Evolutionary conservation across 2,888 invertebrate species (phyloP).

Genomic region (Rhamnusium bicolor): DNA sequence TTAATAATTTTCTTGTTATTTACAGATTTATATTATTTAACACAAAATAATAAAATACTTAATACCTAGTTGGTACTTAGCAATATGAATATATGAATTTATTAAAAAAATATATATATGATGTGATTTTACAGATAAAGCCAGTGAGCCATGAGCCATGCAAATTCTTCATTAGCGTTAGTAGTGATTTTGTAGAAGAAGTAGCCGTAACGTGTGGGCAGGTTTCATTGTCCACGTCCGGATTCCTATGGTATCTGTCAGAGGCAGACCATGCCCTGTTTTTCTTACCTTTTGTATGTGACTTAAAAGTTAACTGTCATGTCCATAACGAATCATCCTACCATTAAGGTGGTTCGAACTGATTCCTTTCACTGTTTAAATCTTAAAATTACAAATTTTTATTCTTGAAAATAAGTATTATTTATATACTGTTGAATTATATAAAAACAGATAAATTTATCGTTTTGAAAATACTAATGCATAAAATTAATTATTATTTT

Average conservation of each 20-base stretch:
- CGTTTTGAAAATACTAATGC: too few species aligned
- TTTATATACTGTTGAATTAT: too few species aligned
- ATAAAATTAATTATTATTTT: too few species aligned
- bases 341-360: not conserved
- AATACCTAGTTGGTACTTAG: too few species aligned
- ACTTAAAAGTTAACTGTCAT: not conserved
- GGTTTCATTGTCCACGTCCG: slow-evolving; percentile 38
- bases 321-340: not conserved
- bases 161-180: slow-evolving; percentile 9
- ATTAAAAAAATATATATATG: too few species aligned
- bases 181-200: slow-evolving; percentile 3
- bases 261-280: slow-evolving; percentile 20
- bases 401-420: too few species aligned
- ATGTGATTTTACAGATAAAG: not conserved
- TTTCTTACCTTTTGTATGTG: not conserved
- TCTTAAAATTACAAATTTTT: too few species aligned
- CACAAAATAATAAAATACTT: too few species aligned
- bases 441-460: too few species aligned
- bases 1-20: too few species aligned
- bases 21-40: too few species aligned
- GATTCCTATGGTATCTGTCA: slow-evolving; percentile 35
- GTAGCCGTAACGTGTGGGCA: slow-evolving; percentile 27
- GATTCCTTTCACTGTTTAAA: not conserved
- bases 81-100: too few species aligned
- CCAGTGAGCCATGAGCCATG: not conserved